Percentiles rank a stretch among this genome's conserved stretches.
phyloP scores from a whole-genome alignment of 2,888 invertebrate genomes.

The Abscondita cerata region DNA sequence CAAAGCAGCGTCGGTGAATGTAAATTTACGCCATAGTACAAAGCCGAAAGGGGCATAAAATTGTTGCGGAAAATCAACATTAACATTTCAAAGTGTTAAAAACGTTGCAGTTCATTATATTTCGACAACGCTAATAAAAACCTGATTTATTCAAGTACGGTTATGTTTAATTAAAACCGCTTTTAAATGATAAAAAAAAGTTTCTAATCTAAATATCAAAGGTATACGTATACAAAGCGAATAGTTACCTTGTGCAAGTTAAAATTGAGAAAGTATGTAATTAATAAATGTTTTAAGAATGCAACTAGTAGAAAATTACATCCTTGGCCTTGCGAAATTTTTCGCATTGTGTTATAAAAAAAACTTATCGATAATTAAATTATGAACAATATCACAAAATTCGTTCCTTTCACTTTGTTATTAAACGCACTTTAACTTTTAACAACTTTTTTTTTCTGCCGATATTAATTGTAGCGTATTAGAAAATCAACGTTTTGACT shows the following conservation, averaged over 20 bases:
- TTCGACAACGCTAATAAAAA: conserved; percentile 19
- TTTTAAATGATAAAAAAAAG: conserved; percentile 27
- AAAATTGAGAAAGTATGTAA: conserved; percentile 33
- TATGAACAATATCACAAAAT: not conserved
- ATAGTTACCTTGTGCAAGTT: conserved; percentile 29
- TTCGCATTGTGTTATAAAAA: conserved; percentile 1
- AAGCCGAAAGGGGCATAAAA: conserved; percentile 12
- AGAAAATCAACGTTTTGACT: conserved; percentile 12
- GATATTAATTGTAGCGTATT: not conserved
- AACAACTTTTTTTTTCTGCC: not conserved
- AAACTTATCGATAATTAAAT: too few relatives aligned
- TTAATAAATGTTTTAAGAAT: conserved; percentile 26
- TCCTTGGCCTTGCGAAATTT: conserved; percentile 31
- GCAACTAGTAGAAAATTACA: conserved; percentile 30
- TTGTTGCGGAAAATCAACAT: conserved; percentile 20
- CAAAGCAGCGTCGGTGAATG: too few relatives aligned
- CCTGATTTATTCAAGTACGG: conserved; percentile 22
- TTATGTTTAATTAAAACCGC: conserved; percentile 23
- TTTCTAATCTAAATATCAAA: conserved; percentile 37
- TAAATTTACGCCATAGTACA: too few relatives aligned
- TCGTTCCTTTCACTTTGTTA: not conserved
- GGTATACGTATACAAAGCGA: conserved; percentile 28
- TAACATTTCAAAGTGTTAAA: conserved; percentile 30
- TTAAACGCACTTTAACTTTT: not conserved
- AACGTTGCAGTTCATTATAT: conserved; percentile 26